Base-by-base conservation (phyloP, 2,797 vertebrate genomes). In the Australoheros facetus region DNA sequence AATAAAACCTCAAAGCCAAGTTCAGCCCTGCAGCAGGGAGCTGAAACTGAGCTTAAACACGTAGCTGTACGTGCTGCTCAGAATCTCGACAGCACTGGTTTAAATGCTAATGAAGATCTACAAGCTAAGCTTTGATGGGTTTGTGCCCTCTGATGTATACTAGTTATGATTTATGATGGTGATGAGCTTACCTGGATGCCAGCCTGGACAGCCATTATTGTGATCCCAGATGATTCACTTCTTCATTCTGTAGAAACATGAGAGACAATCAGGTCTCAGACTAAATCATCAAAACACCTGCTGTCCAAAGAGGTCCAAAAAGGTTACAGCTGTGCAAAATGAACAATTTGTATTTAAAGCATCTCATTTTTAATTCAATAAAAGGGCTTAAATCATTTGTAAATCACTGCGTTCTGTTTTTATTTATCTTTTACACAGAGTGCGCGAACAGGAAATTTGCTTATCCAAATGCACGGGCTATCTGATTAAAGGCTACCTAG, bases 171-270 rank as follows among this genome's bases (percentile, higher is more conserved):
- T 34, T 34, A 39, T 54, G 21, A 53, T 2, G 4, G 4, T 4
- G n/a, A 23, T 32, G 28, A 48, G 4, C 87, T 57, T 92, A 96
- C 96, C 95, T 96, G 95, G 85, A 96, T 87, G 81, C 94, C 95
- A 70, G 95, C 86, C 89, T 96, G 95, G 88, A 96, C 92, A 70
- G 95, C 94, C 96, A 96, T 96, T 83, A 73, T 86, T 80, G 85
- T 3, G 42, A 59, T 90, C 76, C 69, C 64, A 11, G 78, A 51
- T 19, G 42, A 72, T 56, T 95, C 91, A 95, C 90, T 88, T 92
- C 90, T 94, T 94, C 94, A 95, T 95, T 89, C 95, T 96, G 93
- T 45, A 76, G 62, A 79, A 19, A 88, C 4, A 53, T 2, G 26
- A 87, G 26, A 81, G 26, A 81, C 1, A 60, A 34, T 75, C 10